phyloP scores from a whole-genome alignment of 2,888 invertebrate species.

The Corbicula japonica region DNA sequence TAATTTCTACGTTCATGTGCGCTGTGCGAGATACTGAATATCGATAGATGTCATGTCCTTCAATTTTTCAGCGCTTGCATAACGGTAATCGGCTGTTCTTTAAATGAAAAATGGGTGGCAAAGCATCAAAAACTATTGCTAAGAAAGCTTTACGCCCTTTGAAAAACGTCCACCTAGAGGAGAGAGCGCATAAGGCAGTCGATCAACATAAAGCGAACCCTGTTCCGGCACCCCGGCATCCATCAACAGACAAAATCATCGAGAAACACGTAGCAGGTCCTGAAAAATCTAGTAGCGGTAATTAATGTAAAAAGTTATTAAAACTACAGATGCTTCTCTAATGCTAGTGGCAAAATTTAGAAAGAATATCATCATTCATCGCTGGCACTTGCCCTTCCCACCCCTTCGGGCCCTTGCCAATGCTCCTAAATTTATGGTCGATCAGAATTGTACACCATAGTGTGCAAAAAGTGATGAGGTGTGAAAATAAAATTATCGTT shows the following conservation, averaged over 20 bases:
- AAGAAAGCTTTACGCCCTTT: constrained; percentile 51
- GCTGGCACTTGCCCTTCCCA: too few relatives aligned
- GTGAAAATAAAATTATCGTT: too few relatives aligned
- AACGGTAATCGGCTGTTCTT: too few relatives aligned
- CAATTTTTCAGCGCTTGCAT: not conserved
- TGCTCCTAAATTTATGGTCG: too few relatives aligned
- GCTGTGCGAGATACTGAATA: constrained; percentile 1
- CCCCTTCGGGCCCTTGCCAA: too few relatives aligned
- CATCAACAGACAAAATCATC: constrained; percentile 23
- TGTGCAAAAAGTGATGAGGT: too few relatives aligned
- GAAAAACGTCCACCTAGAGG: constrained; percentile 77
- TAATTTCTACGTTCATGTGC: not conserved
- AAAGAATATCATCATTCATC: too few relatives aligned
- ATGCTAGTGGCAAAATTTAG: too few relatives aligned
- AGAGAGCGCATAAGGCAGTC: constrained; percentile 72
- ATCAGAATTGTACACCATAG: too few relatives aligned
- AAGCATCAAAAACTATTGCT: constrained; percentile 25
- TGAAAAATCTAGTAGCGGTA: too few relatives aligned
- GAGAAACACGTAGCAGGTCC: constrained; percentile 34
- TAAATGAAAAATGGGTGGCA: constrained; percentile 36
- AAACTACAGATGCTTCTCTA: too few relatives aligned
- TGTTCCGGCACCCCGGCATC: constrained; percentile 34
- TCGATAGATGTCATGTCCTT: constrained; percentile 12
- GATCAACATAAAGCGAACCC: constrained; percentile 61
- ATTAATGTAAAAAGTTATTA: too few relatives aligned